Evolutionary conservation across 2,888 invertebrate genomes (phyloP), one percentile per base, ranked within the genome.

Genomic region (Heliconius aoede): DNA sequence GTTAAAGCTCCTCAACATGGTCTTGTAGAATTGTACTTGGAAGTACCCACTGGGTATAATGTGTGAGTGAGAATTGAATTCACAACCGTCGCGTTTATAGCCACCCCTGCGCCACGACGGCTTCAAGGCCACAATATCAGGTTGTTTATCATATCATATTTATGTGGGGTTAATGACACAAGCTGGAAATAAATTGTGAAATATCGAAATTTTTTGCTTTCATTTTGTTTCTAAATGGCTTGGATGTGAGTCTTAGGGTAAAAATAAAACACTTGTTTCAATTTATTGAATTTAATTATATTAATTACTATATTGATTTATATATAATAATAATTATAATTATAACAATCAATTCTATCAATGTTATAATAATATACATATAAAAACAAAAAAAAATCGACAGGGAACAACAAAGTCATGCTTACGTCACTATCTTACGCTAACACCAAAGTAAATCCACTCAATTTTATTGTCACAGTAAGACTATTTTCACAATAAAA

Each of bases 381-480:
- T 74, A 79, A 62, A 36, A 80, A 80, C 69, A 79, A 78, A 76
- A 78, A n/a, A 32, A 77, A 30, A 46, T 78, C 74, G 74, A 78
- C 64, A 69, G 40, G 18, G 68, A 78, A 80, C 79, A 80, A 80
- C 80, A 80, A 79, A 79, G 62, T 80, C 77, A 76, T 76, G 73
- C 68, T 61, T 61, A 74, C 24, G 24, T 69, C 40, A 46, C 61
- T 61, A 58, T 26, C 30, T 69, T 74, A 74, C 24, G 15, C 72
- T 72, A 72, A 72, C 72, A 72, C 36, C 72, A 36, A 72, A 72
- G 11, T 72, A 26, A 36, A 60, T 24, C 24, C 60, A 72, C 58
- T 58, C 72, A 60, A 55, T 64, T 80, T 82, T 83, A 83, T 84
- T 84, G 84, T 86, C 83, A 81, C 72, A 72, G 26, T 72, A 60